These are phyloP conservation scores for Lophotis ruficrista DNA, from an alignment of 2,113 vertebrate species.

Conservation along the genomic window DNA sequence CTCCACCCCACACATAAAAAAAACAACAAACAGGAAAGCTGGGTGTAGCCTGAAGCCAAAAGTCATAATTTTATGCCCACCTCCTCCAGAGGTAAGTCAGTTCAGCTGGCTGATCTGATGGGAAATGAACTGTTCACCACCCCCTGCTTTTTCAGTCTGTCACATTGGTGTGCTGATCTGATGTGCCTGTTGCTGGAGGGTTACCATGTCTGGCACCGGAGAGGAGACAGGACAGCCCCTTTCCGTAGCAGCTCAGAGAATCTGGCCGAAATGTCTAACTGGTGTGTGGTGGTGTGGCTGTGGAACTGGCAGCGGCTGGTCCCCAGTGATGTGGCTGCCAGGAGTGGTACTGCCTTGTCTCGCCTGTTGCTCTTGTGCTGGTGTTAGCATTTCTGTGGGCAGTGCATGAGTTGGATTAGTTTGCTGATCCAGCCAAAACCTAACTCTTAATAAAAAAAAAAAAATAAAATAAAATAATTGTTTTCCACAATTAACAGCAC, in stretches of 20 bases:
- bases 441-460: background rate
- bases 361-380: background rate
- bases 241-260: background rate
- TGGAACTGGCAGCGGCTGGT: background rate
- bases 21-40: background rate
- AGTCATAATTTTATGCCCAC: background rate
- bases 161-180: background rate
- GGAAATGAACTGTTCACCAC: background rate
- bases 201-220: no score
- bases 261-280: background rate
- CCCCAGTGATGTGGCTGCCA: rapidly evolving
- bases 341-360: background rate
- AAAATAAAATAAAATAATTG: background rate
- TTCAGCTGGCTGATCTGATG: background rate
- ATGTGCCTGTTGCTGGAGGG: background rate
- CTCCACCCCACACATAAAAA: background rate
- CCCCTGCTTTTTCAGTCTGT: background rate
- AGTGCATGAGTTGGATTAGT: background rate
- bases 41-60: background rate
- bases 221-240: background rate
- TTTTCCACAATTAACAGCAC: background rate
- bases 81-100: background rate
- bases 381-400: background rate
- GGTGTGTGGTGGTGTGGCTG: no score
- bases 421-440: background rate